Evolutionary conservation across 2,113 vertebrate species (phyloP).

Genomic region (Myiopsitta monachus): DNA sequence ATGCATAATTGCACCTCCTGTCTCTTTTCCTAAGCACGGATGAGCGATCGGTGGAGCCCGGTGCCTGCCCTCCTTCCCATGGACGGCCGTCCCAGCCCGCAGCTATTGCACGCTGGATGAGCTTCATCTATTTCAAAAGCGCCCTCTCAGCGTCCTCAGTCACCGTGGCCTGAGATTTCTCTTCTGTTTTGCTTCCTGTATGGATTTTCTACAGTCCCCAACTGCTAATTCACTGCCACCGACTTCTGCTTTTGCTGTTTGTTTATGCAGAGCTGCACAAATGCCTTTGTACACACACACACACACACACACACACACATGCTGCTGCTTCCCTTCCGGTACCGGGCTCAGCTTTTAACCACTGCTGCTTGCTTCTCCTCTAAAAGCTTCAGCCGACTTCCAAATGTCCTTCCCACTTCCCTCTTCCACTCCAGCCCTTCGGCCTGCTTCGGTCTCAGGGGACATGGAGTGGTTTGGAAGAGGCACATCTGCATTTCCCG

Average conservation of each 20-base stretch:
- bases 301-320: neutral
- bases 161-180: slow-evolving; percentile 36
- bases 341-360: neutral
- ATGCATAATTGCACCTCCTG: slow-evolving; percentile 36
- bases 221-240: slow-evolving; percentile 32
- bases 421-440: neutral
- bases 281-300: neutral
- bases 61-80: neutral
- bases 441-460: neutral
- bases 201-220: slow-evolving; percentile 30
- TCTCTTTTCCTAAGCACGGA: neutral
- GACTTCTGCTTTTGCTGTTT: slow-evolving; percentile 58
- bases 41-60: neutral
- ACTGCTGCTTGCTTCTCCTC: neutral
- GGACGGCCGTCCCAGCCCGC: neutral
- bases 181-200: slow-evolving; percentile 54
- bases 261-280: slow-evolving; percentile 13
- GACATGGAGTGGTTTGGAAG: neutral
- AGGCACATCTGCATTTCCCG: rapidly evolving
- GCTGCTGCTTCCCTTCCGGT: slow-evolving; percentile 18
- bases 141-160: neutral
- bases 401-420: neutral
- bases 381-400: neutral
- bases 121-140: neutral
- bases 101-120: neutral